Evolutionary conservation across 1,140 invertebrate genomes (phyloP).

Genomic region (Drosophila sproati): DNA sequence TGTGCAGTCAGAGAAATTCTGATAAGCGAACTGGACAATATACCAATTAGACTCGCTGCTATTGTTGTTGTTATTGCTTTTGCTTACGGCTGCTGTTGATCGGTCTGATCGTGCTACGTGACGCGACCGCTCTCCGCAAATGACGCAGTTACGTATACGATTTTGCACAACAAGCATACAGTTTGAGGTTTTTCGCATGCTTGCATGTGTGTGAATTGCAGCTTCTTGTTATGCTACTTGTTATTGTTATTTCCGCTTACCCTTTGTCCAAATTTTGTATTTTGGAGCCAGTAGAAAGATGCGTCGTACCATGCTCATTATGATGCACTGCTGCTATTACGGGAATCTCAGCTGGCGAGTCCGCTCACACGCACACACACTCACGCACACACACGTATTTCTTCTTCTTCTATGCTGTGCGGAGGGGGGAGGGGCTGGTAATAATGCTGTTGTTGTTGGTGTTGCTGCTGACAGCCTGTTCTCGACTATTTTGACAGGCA

Average conservation of each 20-base stretch:
- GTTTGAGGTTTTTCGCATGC: background rate
- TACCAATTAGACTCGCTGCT: slow-evolving; percentile 18
- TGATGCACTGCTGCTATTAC: slow-evolving; percentile 43
- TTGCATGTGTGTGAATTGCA: slow-evolving; percentile 16
- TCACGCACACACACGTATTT: slow-evolving; percentile 18
- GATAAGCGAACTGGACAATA: slow-evolving; percentile 49
- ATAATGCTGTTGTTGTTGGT: slow-evolving; percentile 12
- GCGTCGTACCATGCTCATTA: slow-evolving; percentile 80
- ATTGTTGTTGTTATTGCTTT: slow-evolving; percentile 13
- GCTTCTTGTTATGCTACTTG: background rate
- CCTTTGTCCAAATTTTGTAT: slow-evolving; percentile 75
- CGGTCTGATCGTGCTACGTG: slow-evolving; percentile 25
- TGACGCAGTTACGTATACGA: slow-evolving; percentile 79
- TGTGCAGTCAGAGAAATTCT: slow-evolving; percentile 31
- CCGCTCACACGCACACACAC: slow-evolving; percentile 8
- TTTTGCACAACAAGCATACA: slow-evolving; percentile 61
- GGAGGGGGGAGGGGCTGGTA: background rate
- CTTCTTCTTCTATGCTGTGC: background rate
- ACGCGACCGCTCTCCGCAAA: slow-evolving; percentile 49
- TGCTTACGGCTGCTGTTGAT: slow-evolving; percentile 13
- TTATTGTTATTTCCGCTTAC: slow-evolving; percentile 46
- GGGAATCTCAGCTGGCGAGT: slow-evolving; percentile 51
- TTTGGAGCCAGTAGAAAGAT: slow-evolving; percentile 77
- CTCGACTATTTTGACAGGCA: slow-evolving; percentile 37
- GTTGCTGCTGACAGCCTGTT: slow-evolving; percentile 35